Evolutionary conservation across 2,113 vertebrate genomes (phyloP).

Genomic region (Odobenus rosmarus): DNA sequence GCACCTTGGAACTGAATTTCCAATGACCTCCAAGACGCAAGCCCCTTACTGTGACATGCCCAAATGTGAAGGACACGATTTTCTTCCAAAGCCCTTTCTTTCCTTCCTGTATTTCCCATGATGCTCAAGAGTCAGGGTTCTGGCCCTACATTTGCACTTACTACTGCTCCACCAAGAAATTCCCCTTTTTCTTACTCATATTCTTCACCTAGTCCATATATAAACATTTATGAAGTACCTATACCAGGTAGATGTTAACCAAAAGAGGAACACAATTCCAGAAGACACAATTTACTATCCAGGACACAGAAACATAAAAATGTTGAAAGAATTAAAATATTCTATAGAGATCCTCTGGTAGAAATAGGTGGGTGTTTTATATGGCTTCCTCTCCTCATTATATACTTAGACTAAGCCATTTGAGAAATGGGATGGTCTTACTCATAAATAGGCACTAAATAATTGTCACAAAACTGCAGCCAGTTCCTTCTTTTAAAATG

Average conservation of each 20-base stretch:
- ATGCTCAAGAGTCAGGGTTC: fast-evolving
- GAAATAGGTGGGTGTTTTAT: background rate
- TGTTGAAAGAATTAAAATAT: background rate
- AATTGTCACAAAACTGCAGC: background rate
- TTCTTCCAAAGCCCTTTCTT: background rate
- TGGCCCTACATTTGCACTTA: background rate
- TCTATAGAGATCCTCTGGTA: background rate
- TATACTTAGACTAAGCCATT: background rate
- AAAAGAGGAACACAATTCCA: background rate
- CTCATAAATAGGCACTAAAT: conserved; percentile 29
- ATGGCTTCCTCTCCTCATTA: background rate
- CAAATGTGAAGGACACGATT: background rate
- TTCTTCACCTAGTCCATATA: background rate
- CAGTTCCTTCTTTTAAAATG: conserved; percentile 29
- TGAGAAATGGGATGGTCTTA: background rate
- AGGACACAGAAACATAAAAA: background rate
- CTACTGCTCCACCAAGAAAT: background rate
- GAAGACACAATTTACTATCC: background rate
- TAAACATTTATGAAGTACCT: background rate
- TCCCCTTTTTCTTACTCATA: background rate
- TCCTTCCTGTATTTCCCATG: background rate
- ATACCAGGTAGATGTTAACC: background rate
- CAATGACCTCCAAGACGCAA: background rate
- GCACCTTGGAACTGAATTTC: background rate
- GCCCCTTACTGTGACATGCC: background rate